A percentile compares a stretch with the other conserved stretches of the same genome.
Evolutionary conservation across 2,797 vertebrate genomes (phyloP).

Genomic region (Gallirallus australis): DNA sequence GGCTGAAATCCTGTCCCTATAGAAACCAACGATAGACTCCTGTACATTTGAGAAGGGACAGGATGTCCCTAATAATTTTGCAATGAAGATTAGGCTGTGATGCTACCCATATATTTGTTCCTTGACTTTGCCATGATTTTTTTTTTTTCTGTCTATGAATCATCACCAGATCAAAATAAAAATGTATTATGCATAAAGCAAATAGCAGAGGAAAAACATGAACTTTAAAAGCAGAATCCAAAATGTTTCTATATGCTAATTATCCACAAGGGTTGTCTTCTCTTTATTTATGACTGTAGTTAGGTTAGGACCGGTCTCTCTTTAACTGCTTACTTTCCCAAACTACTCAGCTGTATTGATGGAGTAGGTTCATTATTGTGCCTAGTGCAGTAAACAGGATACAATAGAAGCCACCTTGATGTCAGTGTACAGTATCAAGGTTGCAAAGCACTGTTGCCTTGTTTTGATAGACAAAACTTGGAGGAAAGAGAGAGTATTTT

Average conservation of each 20-base stretch:
- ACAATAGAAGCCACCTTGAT: background rate
- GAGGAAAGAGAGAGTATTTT: background rate
- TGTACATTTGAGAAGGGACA: background rate
- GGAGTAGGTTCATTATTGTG: background rate
- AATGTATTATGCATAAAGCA: background rate
- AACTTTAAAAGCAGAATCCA: background rate
- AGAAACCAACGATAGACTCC: background rate
- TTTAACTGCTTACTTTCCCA: background rate
- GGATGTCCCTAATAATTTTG: background rate
- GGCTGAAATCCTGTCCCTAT: background rate
- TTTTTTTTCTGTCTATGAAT: background rate
- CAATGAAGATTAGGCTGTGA: background rate
- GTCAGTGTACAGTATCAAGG: background rate
- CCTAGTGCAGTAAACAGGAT: background rate
- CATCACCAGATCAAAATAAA: background rate
- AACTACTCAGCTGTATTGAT: background rate
- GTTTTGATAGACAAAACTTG: background rate
- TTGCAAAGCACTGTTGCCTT: background rate
- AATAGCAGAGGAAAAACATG: background rate
- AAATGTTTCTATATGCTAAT: background rate
- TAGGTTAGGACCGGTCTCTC: background rate
- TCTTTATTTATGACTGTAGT: background rate
- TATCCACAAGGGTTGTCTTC: rapidly evolving
- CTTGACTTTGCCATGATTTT: background rate
- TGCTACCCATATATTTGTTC: background rate